Base-by-base conservation (phyloP, 2,797 vertebrate genomes). In the Phyllotis vaccarum region DNA sequence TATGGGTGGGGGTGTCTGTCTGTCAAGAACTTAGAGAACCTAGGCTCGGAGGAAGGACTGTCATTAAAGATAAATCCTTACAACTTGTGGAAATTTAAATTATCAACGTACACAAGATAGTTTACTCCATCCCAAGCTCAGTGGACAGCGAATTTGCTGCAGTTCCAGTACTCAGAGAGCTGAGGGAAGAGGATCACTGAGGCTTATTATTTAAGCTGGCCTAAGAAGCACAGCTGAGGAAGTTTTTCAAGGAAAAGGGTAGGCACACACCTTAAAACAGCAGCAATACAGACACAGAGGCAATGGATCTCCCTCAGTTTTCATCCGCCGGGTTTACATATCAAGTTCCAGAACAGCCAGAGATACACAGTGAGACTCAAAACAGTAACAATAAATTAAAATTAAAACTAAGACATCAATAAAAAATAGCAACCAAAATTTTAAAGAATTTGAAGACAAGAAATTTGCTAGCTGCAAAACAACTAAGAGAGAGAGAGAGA, bases 381-480 rank as follows among this genome's bases (percentile, higher is more conserved):
- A 82, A 43, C n/a, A 82, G 3, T 29, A 17, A 81, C 54, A 81
- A 60, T 58, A 85, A 82, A n/a, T 11, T 22, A 80, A 82, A 49
- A 72, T 22, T 64, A 56, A 95, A 91, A 76, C 34, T 27, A 24
- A 31, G 91, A 79, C 49, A 88, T 56, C 3, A 70, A 62, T 81
- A 54, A n/a, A 72, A 5, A 56, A 14, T 54, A 86, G 37, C 70
- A 78, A 72, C 5, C 66, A 86, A 93, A 37, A 82, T 3, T 3
- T 64, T 52, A 54, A 91, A 89, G 22, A 64, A 49, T 78, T 64
- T 76, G 22, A 86, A 64, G 17, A 85, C 46, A 52, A 31, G 5
- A 56, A 74, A 62, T 70, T 88, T 60, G 85, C 24, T 58, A 91
- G 76, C 64, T 62, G 88, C 19, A 49, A 94, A 92, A 24, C 9